A percentile compares a stretch with the other conserved stretches of the same genome.
phyloP scores from a whole-genome alignment of 2,797 vertebrate genomes.

The Cetoscarus ocellatus region DNA sequence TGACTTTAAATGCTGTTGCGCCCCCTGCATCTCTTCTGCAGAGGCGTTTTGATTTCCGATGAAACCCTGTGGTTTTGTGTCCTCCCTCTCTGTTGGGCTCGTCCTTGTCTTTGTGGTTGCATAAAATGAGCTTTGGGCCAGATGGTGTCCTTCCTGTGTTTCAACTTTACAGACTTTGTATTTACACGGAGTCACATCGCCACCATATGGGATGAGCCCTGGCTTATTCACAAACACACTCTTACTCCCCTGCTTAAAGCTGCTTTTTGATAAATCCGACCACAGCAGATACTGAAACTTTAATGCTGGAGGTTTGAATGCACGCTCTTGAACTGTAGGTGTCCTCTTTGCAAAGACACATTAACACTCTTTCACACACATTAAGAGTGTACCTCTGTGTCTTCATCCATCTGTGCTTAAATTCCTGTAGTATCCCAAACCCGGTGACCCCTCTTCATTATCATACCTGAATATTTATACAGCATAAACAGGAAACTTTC shows the following conservation, averaged over 20 bases:
- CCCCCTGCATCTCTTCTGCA: neutral
- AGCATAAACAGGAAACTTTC: slow-evolving; percentile 56
- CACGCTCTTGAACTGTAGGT: slow-evolving; percentile 39
- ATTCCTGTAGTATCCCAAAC: slow-evolving; percentile 58
- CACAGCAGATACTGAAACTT: slow-evolving; percentile 16
- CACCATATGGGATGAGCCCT: slow-evolving; percentile 47
- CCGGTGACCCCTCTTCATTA: slow-evolving; percentile 56
- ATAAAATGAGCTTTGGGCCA: slow-evolving; percentile 65
- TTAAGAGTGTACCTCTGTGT: slow-evolving; percentile 10
- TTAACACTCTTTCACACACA: slow-evolving; percentile 12
- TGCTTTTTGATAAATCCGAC: slow-evolving; percentile 18
- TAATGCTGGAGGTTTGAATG: slow-evolving; percentile 18
- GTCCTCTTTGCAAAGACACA: slow-evolving; percentile 20
- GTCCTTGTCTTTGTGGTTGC: slow-evolving; percentile 65
- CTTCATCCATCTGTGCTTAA: slow-evolving; percentile 60
- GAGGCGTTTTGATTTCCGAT: slow-evolving; percentile 30
- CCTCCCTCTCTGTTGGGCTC: slow-evolving; percentile 20
- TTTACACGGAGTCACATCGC: slow-evolving; percentile 67
- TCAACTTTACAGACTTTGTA: slow-evolving; percentile 64
- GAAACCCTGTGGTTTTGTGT: slow-evolving; percentile 39
- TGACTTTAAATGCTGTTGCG: neutral
- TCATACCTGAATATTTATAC: slow-evolving; percentile 67
- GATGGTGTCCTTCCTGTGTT: slow-evolving; percentile 78
- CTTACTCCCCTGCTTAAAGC: neutral
- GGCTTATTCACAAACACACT: slow-evolving; percentile 6